These are phyloP conservation scores for Conchocele bisecta DNA, from an alignment of 2,888 invertebrate genomes.

Conservation along the genomic window DNA sequence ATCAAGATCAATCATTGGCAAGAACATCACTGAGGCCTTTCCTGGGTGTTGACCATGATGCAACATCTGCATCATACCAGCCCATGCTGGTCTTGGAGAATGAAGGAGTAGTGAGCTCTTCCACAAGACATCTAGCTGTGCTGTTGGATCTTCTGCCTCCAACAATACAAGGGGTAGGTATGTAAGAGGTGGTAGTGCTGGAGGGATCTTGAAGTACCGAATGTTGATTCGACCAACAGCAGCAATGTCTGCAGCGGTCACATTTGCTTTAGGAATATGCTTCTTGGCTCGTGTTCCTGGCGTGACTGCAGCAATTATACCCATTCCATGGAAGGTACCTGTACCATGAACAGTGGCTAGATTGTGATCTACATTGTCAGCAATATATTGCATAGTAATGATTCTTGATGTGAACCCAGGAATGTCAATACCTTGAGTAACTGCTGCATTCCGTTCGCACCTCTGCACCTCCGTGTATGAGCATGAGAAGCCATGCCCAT, in stretches of 20 bases:
- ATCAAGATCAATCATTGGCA: neutral
- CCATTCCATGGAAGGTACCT: neutral
- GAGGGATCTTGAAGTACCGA: neutral
- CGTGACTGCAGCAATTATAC: neutral
- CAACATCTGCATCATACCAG: constrained; percentile 40
- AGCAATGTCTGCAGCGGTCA: neutral
- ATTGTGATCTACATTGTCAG: constrained; percentile 7
- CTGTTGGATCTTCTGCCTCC: neutral
- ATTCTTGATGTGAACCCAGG: too few relatives aligned
- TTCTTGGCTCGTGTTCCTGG: neutral
- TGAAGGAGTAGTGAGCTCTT: neutral
- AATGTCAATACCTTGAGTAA: constrained; percentile 14
- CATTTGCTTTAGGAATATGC: neutral
- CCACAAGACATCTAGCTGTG: neutral
- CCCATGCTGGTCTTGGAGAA: constrained; percentile 16
- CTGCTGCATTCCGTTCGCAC: neutral
- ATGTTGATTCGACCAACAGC: constrained; percentile 8
- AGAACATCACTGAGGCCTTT: constrained; percentile 12
- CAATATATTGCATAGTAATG: constrained; percentile 6
- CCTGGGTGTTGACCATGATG: constrained; percentile 34
- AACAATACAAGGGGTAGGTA: too few relatives aligned
- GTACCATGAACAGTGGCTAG: neutral
- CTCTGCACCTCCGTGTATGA: neutral
- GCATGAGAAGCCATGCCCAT: neutral
- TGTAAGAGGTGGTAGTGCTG: neutral